Base-by-base conservation (phyloP, 2,888 invertebrate genomes). In the Cryptocephalus primarius region DNA sequence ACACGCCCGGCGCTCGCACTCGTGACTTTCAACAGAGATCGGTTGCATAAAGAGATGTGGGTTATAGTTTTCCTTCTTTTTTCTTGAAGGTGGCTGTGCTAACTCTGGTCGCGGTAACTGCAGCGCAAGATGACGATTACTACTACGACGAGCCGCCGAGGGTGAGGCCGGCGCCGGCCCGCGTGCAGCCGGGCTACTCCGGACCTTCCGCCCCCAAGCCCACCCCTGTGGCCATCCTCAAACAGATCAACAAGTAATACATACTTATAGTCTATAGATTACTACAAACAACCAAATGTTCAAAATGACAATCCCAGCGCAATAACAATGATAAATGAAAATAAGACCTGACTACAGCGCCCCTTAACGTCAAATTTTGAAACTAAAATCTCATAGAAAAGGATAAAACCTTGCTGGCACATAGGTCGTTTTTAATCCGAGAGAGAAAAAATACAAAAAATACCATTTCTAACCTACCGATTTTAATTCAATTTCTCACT, bases 191-290 rank as follows among this genome's bases (percentile, higher is more conserved):
- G 11, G 70, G 71, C 47, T 69, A 69, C 47, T 70, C 69, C 12
- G 71, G 71, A 32, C 63, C 68, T 12, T 58, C 68, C 6, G 64
- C 48, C 22, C 72, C 75, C 1, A 74, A 72, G 50, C 74, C 78
- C 34, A 76, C 83, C 0, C 80, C 88, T 0, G 81, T 89, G 41
- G 75, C 89, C 39, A 90, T 90, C 60, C 75, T 91, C 46, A 89
- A 90, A 67, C 90, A 90, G 72, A 89, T 91, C 55, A 88, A 91
- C 73, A 82, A 78, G 85, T 85, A 65, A 43, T 10, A 42, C 10
- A n/a, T 36, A 36, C 11, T 36, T 34, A 34, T 34, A n/a, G 34
- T 34, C 9, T 34, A n/a, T n/a, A 34, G 9, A 9, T 34, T 34
- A n/a, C n/a, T 34, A 34, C 34, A 9, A 9, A 34, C n/a, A 9